Base-by-base conservation (phyloP, 37 sponge, comb jelly and placozoan genomes). In the Halisarca cf. caerulea region DNA sequence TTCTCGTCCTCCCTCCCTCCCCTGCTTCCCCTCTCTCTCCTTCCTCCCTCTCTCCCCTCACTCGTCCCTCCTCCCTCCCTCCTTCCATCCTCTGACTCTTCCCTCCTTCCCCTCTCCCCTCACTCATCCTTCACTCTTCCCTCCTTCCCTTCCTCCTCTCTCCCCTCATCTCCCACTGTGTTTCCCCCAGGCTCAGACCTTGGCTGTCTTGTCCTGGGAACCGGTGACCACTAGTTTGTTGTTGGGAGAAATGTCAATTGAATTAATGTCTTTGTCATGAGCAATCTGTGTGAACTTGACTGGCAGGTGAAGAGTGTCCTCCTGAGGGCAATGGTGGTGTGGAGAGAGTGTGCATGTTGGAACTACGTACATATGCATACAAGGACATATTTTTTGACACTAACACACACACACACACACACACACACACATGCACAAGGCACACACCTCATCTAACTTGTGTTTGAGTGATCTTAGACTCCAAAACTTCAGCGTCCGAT, bases 201-300 rank as follows among this genome's bases (percentile, higher is more conserved):
- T 96, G 35, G 97, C 99, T 58, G 95, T 95, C 51, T 91, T 92
- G 80, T 99, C 99, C 41, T 94, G 94, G 27, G 95, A 94, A 5
- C 94, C 99, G 72, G 94, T 95, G 1, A 90, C 95, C 51, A 99
- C 79, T 27, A 96, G 82, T 70, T 94, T 94, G 73, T 99, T 92
- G 82, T 99, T 99, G 40, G 99, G 99, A 11, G 99, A 89, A 34
- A 99, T 88, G 83, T 93, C 90, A 37, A 99, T 53, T 64, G 97
- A 82, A 66, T 96, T 96, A 42, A 99, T 93, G 43, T 96, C 99
- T 91, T 96, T 94, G 20, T 90, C 86, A 66, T 97, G 95, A 27
- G 91, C 93, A 42, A 89, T 35, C 58, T 93, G 85, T 8, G 96
- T 96, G 62, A 72, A 92, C 53, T 82, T 89, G 59, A 83, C 88